Evolutionary conservation across 2,797 vertebrate species (phyloP), one percentile per base, ranked within the genome.

Genomic region (Margarornis squamiger): DNA sequence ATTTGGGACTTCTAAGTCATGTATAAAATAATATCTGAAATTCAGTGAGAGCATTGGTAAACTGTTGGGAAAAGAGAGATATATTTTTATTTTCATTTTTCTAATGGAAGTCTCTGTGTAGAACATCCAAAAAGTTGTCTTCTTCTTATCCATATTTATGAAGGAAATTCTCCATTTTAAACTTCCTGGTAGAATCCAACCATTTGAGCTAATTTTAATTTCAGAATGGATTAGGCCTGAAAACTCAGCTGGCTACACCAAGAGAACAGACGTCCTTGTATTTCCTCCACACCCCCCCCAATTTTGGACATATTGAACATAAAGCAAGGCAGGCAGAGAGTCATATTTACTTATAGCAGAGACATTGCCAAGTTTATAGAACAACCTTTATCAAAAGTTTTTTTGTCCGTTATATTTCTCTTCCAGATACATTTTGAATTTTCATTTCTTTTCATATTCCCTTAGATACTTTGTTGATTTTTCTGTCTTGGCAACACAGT

Each of bases 381-480:
- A 92, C 71, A 90, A 71, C 76, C 80, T 96, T 92, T 97, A 97
- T 96, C 92, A 95, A 96, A 95, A 94, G 84, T 74, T 86, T 88
- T 97, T 95, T 92, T 96, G 90, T 96, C 89, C 6, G 0, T 92
- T 93, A 68, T 36, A 89, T 86, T 94, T 90, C 86, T 94, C 92
- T 90, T 96, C 94, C 95, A 95, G 83, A 94, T 95, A 93, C 72
- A 63, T 96, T 95, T 86, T 81, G 83, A 85, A 90, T 95, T 96
- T 95, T 95, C 67, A 94, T 96, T 94, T 96, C 93, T 95, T 96
- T 96, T 95, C 96, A 61, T 95, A 96, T 94, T 92, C 77, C 90
- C 90, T 96, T 92, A 90, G 92, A 95, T 92, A 95, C 93, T 95
- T 62, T 96, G 95, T 96, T 96, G 95, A 96, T 94, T 95, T 97